Evolutionary conservation across 2,888 invertebrate genomes (phyloP), one percentile per base, ranked within the genome.

Genomic region (Toxonevra muliebris): DNA sequence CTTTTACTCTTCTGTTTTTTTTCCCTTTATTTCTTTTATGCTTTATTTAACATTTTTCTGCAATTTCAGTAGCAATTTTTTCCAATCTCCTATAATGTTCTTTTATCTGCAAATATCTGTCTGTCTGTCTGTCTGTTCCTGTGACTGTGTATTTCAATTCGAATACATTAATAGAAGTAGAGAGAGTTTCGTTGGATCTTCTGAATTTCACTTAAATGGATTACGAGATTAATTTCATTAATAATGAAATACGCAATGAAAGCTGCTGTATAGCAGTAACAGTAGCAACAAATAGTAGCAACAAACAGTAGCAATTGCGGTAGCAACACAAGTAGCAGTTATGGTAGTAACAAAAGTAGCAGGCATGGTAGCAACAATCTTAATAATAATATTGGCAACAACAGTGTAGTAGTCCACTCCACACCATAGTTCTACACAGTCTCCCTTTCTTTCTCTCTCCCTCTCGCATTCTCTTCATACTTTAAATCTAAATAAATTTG

Each of bases 171-270:
- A 52, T 2, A 7, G 30, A 30, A 30, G 30, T 30, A 30, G 30
- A 30, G 30, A 30, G 2, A 30, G 7, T 30, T 30, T 30, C 30
- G 11, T 10, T 12, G 40, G 57, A 12, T 40, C 30, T 10, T 12
- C 57, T 30, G 57, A 13, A 41, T 41, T 19, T 19, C 17, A 19
- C 53, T 69, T 74, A 76, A 76, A 77, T 76, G 75, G 77, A 77
- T 77, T 76, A 75, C 74, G 75, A 75, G 75, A 77, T 77, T 77
- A 76, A 77, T 73, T 76, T 76, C 75, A 76, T 77, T 76, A 77
- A 77, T 77, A 77, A 77, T 77, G 76, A 71, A 77, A 75, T 74
- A 73, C 75, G 71, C 71, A 76, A 76, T 75, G 73, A 73, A 71
- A 73, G 40, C 30, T 20, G 41, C 40, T 11, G 12, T 19, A 48